These are phyloP conservation scores for Bombus vancouverensis DNA, from an alignment of 1,140 invertebrate genomes.

Conservation along the genomic window DNA sequence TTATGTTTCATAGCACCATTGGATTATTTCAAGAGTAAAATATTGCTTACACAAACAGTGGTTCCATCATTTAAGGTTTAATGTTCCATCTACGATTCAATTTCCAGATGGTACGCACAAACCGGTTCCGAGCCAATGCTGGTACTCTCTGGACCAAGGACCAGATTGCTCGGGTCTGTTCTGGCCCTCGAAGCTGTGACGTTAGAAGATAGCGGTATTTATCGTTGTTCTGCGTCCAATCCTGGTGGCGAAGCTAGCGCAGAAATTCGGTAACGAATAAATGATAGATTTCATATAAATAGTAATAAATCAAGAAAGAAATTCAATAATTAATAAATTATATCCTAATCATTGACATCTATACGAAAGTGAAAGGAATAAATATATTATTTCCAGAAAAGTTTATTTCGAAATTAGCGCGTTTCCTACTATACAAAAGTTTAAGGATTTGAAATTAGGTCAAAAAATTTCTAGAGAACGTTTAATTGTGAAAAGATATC, in stretches of 20 bases:
- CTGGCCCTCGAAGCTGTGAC: constrained; percentile 89
- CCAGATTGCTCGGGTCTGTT: constrained; percentile 86
- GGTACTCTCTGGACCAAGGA: constrained; percentile 86
- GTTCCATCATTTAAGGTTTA: background rate
- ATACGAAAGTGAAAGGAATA: too few relatives aligned
- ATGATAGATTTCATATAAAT: background rate
- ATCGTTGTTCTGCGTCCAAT: constrained; percentile 88
- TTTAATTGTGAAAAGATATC: background rate
- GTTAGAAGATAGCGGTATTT: constrained; percentile 87
- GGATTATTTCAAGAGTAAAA: background rate
- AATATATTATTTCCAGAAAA: background rate
- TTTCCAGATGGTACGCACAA: constrained; percentile 87
- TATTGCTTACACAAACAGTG: background rate
- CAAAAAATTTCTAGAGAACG: background rate
- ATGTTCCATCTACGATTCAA: background rate
- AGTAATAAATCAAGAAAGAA: background rate
- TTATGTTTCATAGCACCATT: background rate
- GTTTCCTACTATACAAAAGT: background rate
- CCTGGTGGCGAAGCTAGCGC: constrained; percentile 87
- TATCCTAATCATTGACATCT: background rate
- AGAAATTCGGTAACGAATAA: constrained; percentile 82
- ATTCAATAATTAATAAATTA: too few relatives aligned
- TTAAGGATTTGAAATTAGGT: background rate
- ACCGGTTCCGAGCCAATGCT: constrained; percentile 86
- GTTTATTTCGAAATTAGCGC: background rate